These are phyloP conservation scores for Platysteira castanea DNA, from an alignment of 2,113 vertebrate species.

Conservation along the genomic window DNA sequence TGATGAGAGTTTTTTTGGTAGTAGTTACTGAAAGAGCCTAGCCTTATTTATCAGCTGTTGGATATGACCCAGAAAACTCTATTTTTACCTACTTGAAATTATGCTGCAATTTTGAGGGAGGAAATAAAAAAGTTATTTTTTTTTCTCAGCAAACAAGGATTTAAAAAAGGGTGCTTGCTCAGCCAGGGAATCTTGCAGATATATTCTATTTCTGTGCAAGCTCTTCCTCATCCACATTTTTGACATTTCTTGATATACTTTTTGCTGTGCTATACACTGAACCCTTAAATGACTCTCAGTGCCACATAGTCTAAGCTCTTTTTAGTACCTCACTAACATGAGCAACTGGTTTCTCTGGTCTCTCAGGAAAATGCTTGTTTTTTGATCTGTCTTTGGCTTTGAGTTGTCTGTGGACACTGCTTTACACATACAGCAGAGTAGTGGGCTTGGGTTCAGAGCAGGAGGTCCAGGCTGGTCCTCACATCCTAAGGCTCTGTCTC, in stretches of 20 bases:
- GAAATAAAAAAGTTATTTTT: not conserved
- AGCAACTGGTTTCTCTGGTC: not conserved
- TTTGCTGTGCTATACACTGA: not conserved
- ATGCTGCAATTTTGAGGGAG: not conserved
- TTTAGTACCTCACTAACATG: not conserved
- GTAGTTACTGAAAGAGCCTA: not conserved
- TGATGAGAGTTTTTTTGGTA: not conserved
- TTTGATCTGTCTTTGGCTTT: not conserved
- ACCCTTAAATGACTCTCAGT: not conserved
- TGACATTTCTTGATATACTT: not conserved
- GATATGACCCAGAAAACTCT: conserved; percentile 7
- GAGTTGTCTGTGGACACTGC: not conserved
- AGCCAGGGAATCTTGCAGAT: not conserved
- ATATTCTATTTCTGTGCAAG: not conserved
- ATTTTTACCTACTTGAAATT: conserved; percentile 20
- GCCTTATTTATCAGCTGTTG: conserved; percentile 18
- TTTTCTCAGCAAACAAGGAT: not conserved
- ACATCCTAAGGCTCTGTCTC: not conserved
- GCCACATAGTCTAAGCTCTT: not conserved
- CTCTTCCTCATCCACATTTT: conserved; percentile 8
- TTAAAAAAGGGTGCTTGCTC: not conserved
- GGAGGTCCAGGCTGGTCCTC: not conserved
- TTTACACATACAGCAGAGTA: not conserved
- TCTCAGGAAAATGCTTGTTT: not conserved
- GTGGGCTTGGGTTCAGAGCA: not conserved